Conservation (phyloP, 2,888 invertebrate species). For the Monoplex corrugatus region DNA sequence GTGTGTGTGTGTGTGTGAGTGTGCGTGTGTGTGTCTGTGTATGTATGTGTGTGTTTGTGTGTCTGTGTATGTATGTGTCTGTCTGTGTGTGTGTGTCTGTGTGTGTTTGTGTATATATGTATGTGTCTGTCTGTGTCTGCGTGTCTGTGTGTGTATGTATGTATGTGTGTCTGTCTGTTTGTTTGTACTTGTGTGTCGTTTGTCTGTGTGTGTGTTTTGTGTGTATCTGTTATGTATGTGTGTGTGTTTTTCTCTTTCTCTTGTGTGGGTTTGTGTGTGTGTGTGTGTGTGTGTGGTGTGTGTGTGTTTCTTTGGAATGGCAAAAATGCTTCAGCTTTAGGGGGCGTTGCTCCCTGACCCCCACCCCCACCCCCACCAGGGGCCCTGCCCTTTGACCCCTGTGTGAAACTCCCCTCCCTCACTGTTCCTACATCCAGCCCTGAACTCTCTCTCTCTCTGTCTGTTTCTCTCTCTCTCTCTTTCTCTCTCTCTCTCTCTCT, state of each 20-base stretch:
- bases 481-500: not conserved
- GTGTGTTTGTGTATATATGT: not conserved
- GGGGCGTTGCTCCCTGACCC: too few relatives aligned
- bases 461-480: too few relatives aligned
- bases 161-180: not conserved
- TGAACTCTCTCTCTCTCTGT: too few relatives aligned
- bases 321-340: too few relatives aligned
- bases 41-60: constrained; percentile 7
- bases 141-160: not conserved
- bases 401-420: too few relatives aligned
- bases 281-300: constrained; percentile 21
- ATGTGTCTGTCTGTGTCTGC: not conserved
- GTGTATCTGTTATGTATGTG: not conserved
- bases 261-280: not conserved
- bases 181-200: not conserved
- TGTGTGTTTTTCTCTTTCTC: too few relatives aligned
- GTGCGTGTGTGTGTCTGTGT: constrained; percentile 3
- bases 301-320: not conserved
- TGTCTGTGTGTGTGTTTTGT: not conserved
- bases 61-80: not conserved
- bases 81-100: not conserved
- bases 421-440: too few relatives aligned
- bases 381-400: too few relatives aligned
- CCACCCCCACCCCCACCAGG: too few relatives aligned
- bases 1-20: not conserved